A percentile compares a stretch with the other conserved stretches of the same genome.
phyloP scores from a whole-genome alignment of 1,140 invertebrate species.

The Plodia interpunctella region DNA sequence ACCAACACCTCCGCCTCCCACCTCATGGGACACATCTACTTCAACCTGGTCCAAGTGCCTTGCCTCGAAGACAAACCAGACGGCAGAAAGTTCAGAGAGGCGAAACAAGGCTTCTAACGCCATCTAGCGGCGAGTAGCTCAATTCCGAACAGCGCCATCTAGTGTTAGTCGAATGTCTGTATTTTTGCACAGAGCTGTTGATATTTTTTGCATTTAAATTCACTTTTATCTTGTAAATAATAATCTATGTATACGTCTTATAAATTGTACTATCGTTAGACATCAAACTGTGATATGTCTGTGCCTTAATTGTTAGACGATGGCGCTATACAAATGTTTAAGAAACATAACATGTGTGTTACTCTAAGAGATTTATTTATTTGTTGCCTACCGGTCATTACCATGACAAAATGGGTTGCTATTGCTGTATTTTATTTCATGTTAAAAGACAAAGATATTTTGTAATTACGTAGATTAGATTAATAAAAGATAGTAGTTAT shows the following conservation, averaged over 20 bases:
- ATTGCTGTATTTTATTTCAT: background rate
- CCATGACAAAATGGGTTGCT: conserved; percentile 13
- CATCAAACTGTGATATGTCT: conserved; percentile 71
- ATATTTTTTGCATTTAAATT: conserved; percentile 33
- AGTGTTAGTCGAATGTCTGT: conserved; percentile 20
- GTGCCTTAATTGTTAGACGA: conserved; percentile 58
- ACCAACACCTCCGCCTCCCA: conserved; percentile 83
- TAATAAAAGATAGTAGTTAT: conserved; percentile 4
- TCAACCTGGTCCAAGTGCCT: conserved; percentile 88
- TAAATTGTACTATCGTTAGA: conserved; percentile 28
- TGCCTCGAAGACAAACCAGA: conserved; percentile 82
- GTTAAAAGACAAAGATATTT: conserved; percentile 22
- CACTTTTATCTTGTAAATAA: conserved; percentile 34
- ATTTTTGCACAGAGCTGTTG: conserved; percentile 20
- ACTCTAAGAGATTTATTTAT: conserved; percentile 42
- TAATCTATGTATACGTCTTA: conserved; percentile 20
- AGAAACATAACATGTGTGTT: conserved; percentile 34
- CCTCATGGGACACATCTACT: conserved; percentile 91
- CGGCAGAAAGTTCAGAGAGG: conserved; percentile 65
- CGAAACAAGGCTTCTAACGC: conserved; percentile 70
- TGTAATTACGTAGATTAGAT: conserved; percentile 23
- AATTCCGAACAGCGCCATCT: conserved; percentile 57
- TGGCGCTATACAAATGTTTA: conserved; percentile 44
- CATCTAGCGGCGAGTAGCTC: conserved; percentile 43
- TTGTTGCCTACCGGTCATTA: conserved; percentile 29